Percentiles rank a stretch among this genome's conserved stretches.
phyloP scores from a whole-genome alignment of 2,113 vertebrate species.

The Halcyon senegalensis region DNA sequence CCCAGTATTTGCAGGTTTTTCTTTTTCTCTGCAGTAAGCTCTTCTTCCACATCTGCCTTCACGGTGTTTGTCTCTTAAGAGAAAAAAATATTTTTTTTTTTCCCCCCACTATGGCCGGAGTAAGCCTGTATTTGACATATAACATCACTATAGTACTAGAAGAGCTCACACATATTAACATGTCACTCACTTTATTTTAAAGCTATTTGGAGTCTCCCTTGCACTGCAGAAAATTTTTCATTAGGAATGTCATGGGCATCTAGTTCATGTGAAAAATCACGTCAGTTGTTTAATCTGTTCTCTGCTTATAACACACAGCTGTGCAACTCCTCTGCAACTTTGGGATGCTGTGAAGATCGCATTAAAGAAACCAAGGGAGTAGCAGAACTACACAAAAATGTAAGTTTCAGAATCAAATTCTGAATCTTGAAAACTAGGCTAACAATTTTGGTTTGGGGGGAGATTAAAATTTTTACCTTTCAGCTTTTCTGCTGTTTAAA shows the following conservation, averaged over 20 bases:
- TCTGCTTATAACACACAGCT: neutral
- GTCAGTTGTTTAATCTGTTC: neutral
- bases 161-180: neutral
- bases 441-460: neutral
- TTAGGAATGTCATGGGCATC: neutral
- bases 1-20: conserved; percentile 88
- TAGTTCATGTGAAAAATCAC: neutral
- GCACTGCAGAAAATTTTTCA: neutral
- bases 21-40: conserved; percentile 85
- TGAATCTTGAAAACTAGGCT: neutral
- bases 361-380: neutral
- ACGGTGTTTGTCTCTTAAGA: conserved; percentile 22
- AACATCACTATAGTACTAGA: neutral
- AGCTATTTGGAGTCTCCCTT: neutral
- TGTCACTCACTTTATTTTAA: neutral
- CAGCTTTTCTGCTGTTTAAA: neutral
- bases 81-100: neutral
- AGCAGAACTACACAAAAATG: neutral
- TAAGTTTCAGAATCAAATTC: neutral
- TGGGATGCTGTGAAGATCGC: neutral
- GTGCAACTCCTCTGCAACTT: neutral
- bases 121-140: neutral
- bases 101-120: neutral
- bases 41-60: conserved; percentile 65
- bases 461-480: neutral